These are phyloP conservation scores for Cydia fagiglandana DNA, from an alignment of 1,140 invertebrate species.

Conservation along the genomic window DNA sequence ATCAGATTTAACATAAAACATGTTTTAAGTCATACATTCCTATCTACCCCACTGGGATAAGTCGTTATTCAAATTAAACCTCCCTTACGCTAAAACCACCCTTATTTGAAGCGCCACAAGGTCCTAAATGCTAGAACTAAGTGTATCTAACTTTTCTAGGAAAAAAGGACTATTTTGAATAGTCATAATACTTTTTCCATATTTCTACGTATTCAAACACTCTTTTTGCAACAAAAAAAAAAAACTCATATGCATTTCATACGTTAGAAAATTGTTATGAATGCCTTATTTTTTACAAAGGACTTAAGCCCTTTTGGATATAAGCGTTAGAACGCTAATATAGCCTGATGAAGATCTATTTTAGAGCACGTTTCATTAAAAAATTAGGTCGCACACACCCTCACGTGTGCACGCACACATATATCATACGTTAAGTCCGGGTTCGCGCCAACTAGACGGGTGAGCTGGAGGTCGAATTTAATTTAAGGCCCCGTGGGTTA, in stretches of 20 bases:
- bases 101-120: background rate
- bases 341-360: background rate
- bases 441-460: background rate
- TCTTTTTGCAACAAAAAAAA: too few species aligned
- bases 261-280: background rate
- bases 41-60: background rate
- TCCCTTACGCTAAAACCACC: background rate
- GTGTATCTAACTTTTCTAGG: background rate
- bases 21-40: background rate
- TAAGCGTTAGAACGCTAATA: background rate
- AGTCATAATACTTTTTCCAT: background rate
- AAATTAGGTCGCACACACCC: slow-evolving; percentile 18
- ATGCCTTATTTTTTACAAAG: background rate
- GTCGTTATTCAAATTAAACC: background rate
- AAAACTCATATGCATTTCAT: too few species aligned
- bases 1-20: background rate
- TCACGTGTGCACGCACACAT: slow-evolving; percentile 5
- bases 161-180: background rate
- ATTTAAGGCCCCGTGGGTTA: too few species aligned
- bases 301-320: background rate
- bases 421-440: background rate
- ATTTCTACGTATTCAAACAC: background rate
- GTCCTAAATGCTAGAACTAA: background rate
- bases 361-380: slow-evolving; percentile 15
- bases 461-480: background rate